phyloP scores from a whole-genome alignment of 2,113 vertebrate species.

The Epinephelus lanceolatus region DNA sequence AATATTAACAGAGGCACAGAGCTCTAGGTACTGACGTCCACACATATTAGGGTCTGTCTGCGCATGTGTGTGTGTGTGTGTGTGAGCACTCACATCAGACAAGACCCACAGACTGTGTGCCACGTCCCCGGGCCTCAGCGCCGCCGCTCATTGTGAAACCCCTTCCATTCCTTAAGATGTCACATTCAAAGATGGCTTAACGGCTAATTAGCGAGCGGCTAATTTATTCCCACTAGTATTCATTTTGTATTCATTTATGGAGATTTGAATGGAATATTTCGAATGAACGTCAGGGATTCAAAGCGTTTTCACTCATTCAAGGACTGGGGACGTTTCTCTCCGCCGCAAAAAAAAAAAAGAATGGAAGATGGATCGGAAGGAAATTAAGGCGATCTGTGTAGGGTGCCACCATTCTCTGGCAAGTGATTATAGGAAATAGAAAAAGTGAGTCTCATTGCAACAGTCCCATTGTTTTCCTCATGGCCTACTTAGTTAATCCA shows the following conservation, averaged over 20 bases:
- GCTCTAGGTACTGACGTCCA: constrained; percentile 43
- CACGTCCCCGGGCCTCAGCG: constrained; percentile 29
- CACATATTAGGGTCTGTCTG: constrained; percentile 19
- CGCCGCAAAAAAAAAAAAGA: constrained; percentile 12
- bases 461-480: constrained; percentile 66
- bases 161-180: constrained; percentile 58
- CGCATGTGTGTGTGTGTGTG: constrained; percentile 11
- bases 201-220: constrained; percentile 77
- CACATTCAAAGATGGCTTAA: constrained; percentile 76
- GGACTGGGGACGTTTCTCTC: constrained; percentile 48
- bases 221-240: constrained; percentile 82
- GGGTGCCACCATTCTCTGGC: constrained; percentile 62
- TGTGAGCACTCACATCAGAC: neutral
- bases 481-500: constrained; percentile 78
- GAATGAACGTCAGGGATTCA: constrained; percentile 64
- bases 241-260: constrained; percentile 81
- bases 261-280: constrained; percentile 77
- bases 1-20: constrained; percentile 50
- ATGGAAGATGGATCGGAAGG: constrained; percentile 40
- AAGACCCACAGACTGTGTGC: constrained; percentile 20
- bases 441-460: constrained; percentile 36
- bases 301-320: constrained; percentile 61
- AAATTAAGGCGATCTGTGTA: constrained; percentile 65
- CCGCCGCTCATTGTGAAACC: constrained; percentile 51
- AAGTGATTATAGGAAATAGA: constrained; percentile 71